Percentiles rank a stretch among this genome's conserved stretches.
Conservation (phyloP, 2,797 vertebrate species). For the Phrynocephalus guinanensis region DNA sequence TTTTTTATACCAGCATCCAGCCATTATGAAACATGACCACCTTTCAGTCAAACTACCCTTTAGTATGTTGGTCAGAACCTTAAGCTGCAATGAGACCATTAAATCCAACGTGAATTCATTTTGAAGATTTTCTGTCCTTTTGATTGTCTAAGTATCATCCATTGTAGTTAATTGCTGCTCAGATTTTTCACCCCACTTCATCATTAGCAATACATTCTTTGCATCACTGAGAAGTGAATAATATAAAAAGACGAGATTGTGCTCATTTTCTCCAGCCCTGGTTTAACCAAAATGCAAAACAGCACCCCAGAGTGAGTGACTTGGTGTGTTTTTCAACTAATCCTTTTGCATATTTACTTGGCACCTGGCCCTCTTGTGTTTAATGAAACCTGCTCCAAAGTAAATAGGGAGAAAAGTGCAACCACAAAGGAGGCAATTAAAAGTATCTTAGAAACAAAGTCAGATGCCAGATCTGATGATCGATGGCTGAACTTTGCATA, state of each 20-base stretch:
- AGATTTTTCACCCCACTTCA: not conserved
- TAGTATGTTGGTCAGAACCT: not conserved
- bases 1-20: not conserved
- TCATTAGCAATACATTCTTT: not conserved
- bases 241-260: not conserved
- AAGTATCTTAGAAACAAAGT: not conserved
- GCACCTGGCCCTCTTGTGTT: not conserved
- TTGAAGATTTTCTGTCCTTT: not conserved
- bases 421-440: not conserved
- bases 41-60: conserved; percentile 54
- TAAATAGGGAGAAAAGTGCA: not conserved
- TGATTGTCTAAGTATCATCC: not conserved
- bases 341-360: not conserved
- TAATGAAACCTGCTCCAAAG: not conserved
- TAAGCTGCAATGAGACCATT: not conserved
- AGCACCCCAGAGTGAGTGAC: not conserved
- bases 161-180: not conserved
- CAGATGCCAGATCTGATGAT: not conserved
- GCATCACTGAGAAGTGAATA: not conserved
- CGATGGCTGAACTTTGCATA: not conserved
- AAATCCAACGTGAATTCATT: not conserved
- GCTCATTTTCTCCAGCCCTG: not conserved
- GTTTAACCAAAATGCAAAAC: not conserved
- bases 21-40: conserved; percentile 53
- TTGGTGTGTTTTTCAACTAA: not conserved